A percentile compares a stretch with the other conserved stretches of the same genome.
Conservation (phyloP, 2,113 vertebrate genomes). For the Crotalus tigris region DNA sequence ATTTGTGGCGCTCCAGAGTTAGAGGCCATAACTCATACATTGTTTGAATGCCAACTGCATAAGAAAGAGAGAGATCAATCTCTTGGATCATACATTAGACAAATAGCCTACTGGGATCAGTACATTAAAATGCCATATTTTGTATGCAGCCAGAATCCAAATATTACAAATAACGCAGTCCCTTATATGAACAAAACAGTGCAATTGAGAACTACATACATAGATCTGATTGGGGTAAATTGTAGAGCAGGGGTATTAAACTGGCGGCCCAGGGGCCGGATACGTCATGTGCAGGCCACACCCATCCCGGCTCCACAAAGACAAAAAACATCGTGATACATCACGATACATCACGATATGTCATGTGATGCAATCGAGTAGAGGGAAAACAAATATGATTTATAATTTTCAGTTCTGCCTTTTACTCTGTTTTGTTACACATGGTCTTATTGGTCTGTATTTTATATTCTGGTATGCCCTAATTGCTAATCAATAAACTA, state of each 20-base stretch:
- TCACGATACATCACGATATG: too few relatives aligned
- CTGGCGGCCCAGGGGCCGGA: too few relatives aligned
- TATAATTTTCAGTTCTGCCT: neutral
- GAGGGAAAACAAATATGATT: neutral
- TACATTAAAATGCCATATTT: neutral
- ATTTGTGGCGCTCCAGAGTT: too few relatives aligned
- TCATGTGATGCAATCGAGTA: too few relatives aligned
- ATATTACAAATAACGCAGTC: neutral
- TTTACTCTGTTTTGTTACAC: neutral
- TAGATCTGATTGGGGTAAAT: neutral
- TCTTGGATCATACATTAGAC: neutral
- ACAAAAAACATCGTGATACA: too few relatives aligned
- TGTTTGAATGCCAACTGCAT: neutral
- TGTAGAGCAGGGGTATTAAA: neutral
- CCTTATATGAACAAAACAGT: neutral
- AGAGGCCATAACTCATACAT: neutral
- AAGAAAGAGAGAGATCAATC: neutral
- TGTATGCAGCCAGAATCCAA: neutral
- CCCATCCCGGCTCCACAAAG: too few relatives aligned
- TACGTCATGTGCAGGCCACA: too few relatives aligned
- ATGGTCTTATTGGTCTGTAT: neutral
- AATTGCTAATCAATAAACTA: neutral
- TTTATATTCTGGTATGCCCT: neutral
- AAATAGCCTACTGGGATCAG: neutral
- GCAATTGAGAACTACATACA: neutral